Conservation (phyloP, 2,797 vertebrate genomes). For the Acanthurus tractus region DNA sequence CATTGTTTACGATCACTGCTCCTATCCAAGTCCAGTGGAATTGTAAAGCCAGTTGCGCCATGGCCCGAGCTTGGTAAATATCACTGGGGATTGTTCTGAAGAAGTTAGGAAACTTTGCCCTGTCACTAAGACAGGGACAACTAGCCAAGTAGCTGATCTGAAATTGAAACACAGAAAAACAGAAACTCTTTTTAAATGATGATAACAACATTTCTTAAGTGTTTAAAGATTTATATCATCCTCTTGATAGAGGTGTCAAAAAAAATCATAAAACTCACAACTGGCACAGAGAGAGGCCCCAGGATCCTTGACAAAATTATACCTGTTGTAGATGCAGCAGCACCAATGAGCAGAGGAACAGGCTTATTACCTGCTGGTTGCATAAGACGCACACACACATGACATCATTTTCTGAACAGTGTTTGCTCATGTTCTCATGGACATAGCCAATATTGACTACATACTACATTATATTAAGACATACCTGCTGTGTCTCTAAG, state of each 20-base stretch:
- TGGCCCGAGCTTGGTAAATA: conserved; percentile 77
- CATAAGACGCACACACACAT: not conserved
- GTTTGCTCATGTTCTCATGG: not conserved
- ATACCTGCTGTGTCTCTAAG: conserved; percentile 21
- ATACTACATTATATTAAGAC: not conserved
- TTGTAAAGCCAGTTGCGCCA: conserved; percentile 78
- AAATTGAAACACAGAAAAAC: too few relatives aligned
- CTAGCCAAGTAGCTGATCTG: conserved; percentile 83
- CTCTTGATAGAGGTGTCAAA: not conserved
- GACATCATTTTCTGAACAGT: not conserved
- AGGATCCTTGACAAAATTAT: conserved; percentile 75
- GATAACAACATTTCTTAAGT: too few relatives aligned
- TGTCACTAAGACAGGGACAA: conserved; percentile 72
- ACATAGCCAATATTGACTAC: not conserved
- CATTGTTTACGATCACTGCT: conserved; percentile 69
- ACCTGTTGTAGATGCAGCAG: conserved; percentile 70
- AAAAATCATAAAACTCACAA: conserved; percentile 64
- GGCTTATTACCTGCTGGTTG: conserved; percentile 33
- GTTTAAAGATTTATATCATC: too few relatives aligned
- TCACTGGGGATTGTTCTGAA: conserved; percentile 84
- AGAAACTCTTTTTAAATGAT: too few relatives aligned
- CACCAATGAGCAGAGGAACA: conserved; percentile 79
- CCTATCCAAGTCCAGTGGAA: conserved; percentile 80
- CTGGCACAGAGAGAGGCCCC: conserved; percentile 73
- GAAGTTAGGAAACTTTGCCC: conserved; percentile 64